phyloP scores from a whole-genome alignment of 2,797 vertebrate species.

The Somateria mollissima region DNA sequence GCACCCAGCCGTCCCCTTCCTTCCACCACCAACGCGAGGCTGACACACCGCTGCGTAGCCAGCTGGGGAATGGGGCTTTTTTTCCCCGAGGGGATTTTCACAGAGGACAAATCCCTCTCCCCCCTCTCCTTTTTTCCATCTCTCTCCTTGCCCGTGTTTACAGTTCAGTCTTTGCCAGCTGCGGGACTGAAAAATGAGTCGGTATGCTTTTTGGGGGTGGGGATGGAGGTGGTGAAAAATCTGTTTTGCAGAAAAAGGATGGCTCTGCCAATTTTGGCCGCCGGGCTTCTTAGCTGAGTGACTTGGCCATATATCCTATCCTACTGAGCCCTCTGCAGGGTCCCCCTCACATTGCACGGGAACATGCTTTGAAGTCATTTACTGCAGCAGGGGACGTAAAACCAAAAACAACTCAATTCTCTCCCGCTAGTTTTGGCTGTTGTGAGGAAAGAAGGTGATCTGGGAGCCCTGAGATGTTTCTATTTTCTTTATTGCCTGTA shows the following conservation, averaged over 20 bases:
- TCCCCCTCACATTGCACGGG: background rate
- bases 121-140: background rate
- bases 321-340: slow-evolving; percentile 58
- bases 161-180: background rate
- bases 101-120: background rate
- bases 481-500: background rate
- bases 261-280: background rate
- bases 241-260: background rate
- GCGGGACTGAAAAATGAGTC: background rate
- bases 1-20: background rate
- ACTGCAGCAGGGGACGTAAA: accelerated
- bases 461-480: background rate
- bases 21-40: background rate
- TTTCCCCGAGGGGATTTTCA: background rate
- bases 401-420: background rate
- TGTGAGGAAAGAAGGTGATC: background rate
- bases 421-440: background rate
- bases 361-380: background rate
- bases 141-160: background rate
- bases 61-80: background rate
- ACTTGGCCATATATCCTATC: background rate
- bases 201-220: background rate
- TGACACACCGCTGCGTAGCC: background rate
- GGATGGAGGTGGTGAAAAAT: background rate
- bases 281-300: background rate